Percentiles rank a stretch among this genome's conserved stretches.
phyloP scores from a whole-genome alignment of 2,113 vertebrate genomes.

The Himantopus leucocephalus region DNA sequence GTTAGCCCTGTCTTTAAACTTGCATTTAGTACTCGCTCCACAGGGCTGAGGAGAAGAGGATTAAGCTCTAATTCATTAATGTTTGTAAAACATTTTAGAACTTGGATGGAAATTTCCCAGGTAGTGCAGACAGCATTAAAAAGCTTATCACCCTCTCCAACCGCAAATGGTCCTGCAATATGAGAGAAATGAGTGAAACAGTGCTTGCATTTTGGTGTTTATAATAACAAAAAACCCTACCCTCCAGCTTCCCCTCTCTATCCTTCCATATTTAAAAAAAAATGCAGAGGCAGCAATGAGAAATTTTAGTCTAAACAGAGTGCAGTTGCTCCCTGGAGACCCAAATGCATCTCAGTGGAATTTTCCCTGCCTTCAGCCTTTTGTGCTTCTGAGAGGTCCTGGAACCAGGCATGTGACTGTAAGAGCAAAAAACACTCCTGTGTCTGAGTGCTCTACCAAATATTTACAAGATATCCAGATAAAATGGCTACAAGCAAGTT shows the following conservation, averaged over 20 bases:
- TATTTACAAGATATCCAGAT: slow-evolving; percentile 57
- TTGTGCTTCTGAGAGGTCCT: slow-evolving; percentile 74
- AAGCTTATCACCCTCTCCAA: background rate
- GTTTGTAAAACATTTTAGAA: slow-evolving; percentile 31
- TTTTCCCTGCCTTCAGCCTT: slow-evolving; percentile 76
- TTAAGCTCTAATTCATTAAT: slow-evolving; percentile 28
- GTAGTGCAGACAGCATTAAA: background rate
- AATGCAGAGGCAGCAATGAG: background rate
- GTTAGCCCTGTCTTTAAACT: slow-evolving; percentile 19
- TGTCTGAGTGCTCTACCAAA: slow-evolving; percentile 35
- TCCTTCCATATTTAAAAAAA: background rate
- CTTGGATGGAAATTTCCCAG: slow-evolving; percentile 20
- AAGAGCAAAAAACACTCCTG: slow-evolving; percentile 42
- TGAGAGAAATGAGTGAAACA: background rate
- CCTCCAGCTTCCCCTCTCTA: background rate
- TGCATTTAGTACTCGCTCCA: background rate
- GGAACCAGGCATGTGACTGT: slow-evolving; percentile 61
- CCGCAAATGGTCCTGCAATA: background rate
- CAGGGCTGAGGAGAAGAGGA: background rate
- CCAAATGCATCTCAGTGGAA: slow-evolving; percentile 72
- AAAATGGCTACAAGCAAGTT: slow-evolving; percentile 53
- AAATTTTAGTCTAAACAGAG: slow-evolving; percentile 64
- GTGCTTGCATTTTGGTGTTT: background rate
- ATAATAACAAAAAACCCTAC: background rate
- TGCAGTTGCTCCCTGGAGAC: slow-evolving; percentile 73